Percentiles rank a stretch among this genome's conserved stretches.
Evolutionary conservation across 2,797 vertebrate genomes (phyloP).

Genomic region (Tolypeutes matacus): DNA sequence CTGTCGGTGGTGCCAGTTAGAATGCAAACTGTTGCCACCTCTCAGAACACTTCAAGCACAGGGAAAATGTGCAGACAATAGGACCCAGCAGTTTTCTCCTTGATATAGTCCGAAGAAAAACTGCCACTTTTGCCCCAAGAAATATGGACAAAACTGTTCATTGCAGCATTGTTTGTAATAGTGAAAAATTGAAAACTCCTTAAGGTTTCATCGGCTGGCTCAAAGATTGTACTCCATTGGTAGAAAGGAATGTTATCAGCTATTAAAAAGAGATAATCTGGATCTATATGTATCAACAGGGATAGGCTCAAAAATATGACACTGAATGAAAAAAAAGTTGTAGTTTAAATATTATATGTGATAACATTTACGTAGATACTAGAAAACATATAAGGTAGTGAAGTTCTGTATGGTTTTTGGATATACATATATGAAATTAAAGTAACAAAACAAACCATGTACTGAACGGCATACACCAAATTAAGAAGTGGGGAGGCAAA

Average conservation of each 20-base stretch:
- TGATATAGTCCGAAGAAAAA: neutral
- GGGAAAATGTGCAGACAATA: neutral
- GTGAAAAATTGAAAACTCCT: slow-evolving; percentile 26
- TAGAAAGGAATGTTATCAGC: neutral
- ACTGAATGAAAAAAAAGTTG: slow-evolving; percentile 16
- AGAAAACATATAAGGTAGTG: slow-evolving; percentile 31
- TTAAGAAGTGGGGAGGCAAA: neutral
- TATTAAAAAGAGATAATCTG: slow-evolving; percentile 32
- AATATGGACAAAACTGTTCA: neutral
- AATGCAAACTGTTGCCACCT: neutral
- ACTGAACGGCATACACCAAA: neutral
- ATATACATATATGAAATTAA: slow-evolving; percentile 28
- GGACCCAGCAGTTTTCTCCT: neutral
- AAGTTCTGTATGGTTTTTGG: slow-evolving; percentile 5
- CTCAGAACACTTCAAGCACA: neutral
- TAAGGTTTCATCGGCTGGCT: slow-evolving; percentile 8
- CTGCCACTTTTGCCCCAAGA: neutral
- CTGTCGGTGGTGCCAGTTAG: neutral
- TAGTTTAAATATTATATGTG: neutral
- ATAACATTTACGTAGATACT: neutral
- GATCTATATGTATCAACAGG: neutral
- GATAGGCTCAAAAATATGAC: neutral
- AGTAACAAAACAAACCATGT: slow-evolving; percentile 43
- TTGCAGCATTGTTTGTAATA: slow-evolving; percentile 9
- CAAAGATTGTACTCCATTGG: neutral